Evolutionary conservation across 1,140 invertebrate species (phyloP), one percentile per base, ranked within the genome.

Genomic region (Lanistes nyassanus): DNA sequence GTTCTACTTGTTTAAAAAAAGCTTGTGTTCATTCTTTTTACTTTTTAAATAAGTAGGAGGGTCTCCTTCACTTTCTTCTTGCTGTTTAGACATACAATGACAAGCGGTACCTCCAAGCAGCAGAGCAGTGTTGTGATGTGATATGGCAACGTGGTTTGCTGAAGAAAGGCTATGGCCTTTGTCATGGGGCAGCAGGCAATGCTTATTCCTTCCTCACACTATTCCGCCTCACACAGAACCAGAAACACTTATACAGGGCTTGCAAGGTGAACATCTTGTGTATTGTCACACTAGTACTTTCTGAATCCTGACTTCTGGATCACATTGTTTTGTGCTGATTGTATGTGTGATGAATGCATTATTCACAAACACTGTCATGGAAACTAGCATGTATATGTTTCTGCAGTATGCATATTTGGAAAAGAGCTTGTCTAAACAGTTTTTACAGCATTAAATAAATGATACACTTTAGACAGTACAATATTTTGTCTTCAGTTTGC

Each of bases 151-250:
- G 95, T 80, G 96, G 97, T 47, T 85, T 98, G n/a, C 89, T 97
- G 23, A 93, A 91, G 78, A 98, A 98, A 90, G 96, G 97, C 13
- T 97, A 95, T 87, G 94, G 96, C 68, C 89, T 98, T 7, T 98
- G 97, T 88, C 97, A 99, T 88, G 97, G 97, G 3, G 93, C 95
- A 26, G 91, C 95, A 84, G 97, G 97, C 78, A 98, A 98, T 90
- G 96, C 93, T 26, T 98, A 97, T 86, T 91, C 94, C 19, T 96
- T 98, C 84, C 89, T 98, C 21, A 89, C 92, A 78, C 86, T 98
- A 0, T 97, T 93, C 86, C 93, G 95, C 88, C 85, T 92, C 23
- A 97, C 95, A 3, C 91, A 92, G 83, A 94, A 96, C 23, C 90
- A 85, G 19, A 86, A 87, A 77, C 91, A 96, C 88, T 85, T 97